Conservation (phyloP, 1,140 invertebrate genomes). For the Saccostrea glomerata region DNA sequence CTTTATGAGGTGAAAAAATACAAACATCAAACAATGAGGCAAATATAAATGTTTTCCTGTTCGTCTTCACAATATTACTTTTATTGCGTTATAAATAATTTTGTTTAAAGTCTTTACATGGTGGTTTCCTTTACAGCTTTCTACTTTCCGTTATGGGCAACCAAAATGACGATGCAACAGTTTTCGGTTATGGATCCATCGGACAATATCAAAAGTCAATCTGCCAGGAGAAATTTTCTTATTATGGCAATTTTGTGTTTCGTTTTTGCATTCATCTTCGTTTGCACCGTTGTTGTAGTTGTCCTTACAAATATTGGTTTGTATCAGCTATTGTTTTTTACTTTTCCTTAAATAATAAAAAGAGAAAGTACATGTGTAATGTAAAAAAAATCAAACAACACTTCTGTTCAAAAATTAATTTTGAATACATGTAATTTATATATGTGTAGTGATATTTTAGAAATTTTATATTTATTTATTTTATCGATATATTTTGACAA, state of each 20-base stretch:
- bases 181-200: not conserved
- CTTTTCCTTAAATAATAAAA: no score
- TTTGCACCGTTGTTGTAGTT: not conserved
- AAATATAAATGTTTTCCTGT: not conserved
- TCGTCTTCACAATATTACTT: not conserved
- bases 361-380: no score
- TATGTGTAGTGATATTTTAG: no score
- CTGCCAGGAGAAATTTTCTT: not conserved
- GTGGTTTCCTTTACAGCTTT: not conserved
- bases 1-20: no score
- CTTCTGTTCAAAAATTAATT: no score
- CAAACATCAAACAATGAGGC: not conserved
- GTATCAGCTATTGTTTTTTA: no score
- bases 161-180: not conserved
- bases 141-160: not conserved
- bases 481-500: not conserved
- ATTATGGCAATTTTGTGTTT: slow-evolving; percentile 8
- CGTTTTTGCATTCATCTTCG: not conserved
- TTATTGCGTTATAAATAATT: not conserved
- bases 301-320: not conserved
- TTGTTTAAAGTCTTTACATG: not conserved
- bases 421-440: no score
- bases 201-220: not conserved
- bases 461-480: not conserved
- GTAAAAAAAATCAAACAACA: no score